Base-by-base conservation (phyloP, 2,797 vertebrate genomes). In the Catamblyrhynchus diadema region DNA sequence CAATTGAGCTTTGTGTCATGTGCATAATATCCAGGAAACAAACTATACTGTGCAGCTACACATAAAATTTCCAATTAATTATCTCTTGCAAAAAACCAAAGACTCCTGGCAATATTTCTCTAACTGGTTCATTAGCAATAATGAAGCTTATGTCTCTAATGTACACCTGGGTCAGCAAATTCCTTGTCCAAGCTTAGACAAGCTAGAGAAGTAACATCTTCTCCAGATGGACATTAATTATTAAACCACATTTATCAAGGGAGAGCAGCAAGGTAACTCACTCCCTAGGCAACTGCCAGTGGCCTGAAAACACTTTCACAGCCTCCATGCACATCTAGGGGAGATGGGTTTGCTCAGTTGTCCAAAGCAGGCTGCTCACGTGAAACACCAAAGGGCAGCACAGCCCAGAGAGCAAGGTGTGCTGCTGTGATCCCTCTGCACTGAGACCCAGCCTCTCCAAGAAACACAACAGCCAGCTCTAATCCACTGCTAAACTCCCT, bases 221-320 rank as follows among this genome's bases (percentile, higher is more conserved):
- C 16, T 79, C 56, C 15, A 86, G 66, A 62, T 18, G 22, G 37
- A 80, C 73, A 86, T 84, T 92, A 91, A 96, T 94, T 80, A 94
- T 94, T 95, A 94, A 94, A 42, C 86, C 48, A 77, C 32, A 78
- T 61, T 67, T 81, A 72, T 51, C 50, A 67, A 67, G 42, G 44
- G 61, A 93, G 39, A 83, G 35, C 48, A 86, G 54, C 78, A 82
- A 78, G 50, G 61, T 53, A 33, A 21, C 42, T 32, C 33, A 73
- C 64, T 86, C 10, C 32, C 56, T 6, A 56, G 56, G 67, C 37
- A 84, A 73, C 42, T 47, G 41, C 41, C 33, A 45, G 71, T 13
- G 22, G 42, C 65, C 45, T 72, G 35, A 47, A 53, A 81, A 64
- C 50, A 14, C 44, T 81, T 72, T 17, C 28, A 2, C 0, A 48